A percentile compares a stretch with the other conserved stretches of the same genome.
phyloP scores from a whole-genome alignment of 2,113 vertebrate species.

The Galeopterus variegatus region DNA sequence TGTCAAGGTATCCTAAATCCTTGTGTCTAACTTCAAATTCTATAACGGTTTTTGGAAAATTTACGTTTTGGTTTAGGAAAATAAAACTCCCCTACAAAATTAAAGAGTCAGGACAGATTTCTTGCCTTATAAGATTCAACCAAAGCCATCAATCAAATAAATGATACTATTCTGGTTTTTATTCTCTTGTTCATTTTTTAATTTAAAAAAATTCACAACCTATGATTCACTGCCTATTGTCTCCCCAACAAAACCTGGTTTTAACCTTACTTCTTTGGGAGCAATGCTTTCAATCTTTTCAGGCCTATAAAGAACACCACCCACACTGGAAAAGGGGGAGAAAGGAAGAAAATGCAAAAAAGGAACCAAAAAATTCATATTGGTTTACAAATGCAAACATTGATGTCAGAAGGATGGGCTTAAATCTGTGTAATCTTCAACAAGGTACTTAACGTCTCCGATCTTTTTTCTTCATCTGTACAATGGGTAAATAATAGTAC shows the following conservation, averaged over 20 bases:
- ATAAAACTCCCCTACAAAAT: conserved; percentile 63
- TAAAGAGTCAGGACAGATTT: conserved; percentile 34
- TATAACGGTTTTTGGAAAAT: background rate
- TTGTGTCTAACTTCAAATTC: conserved; percentile 30
- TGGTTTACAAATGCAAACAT: background rate
- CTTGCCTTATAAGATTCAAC: conserved; percentile 35
- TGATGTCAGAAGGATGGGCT: background rate
- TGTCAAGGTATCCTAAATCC: conserved; percentile 8
- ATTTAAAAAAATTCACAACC: background rate
- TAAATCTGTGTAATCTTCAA: background rate
- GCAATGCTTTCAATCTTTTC: background rate
- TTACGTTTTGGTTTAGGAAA: conserved; percentile 58
- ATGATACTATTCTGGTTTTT: background rate
- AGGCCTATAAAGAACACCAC: background rate
- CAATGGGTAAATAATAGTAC: background rate
- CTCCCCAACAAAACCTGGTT: background rate
- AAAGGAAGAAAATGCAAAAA: background rate
- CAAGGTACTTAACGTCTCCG: background rate
- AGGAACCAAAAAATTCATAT: background rate
- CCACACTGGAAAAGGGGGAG: background rate
- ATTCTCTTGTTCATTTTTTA: background rate
- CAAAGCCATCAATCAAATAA: conserved; percentile 32
- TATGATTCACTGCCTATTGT: background rate
- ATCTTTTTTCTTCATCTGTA: background rate
- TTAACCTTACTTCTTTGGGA: background rate